A percentile compares a stretch with the other conserved stretches of the same genome.
phyloP scores from a whole-genome alignment of 2,113 vertebrate genomes.

The Aspidoscelis tigris region DNA sequence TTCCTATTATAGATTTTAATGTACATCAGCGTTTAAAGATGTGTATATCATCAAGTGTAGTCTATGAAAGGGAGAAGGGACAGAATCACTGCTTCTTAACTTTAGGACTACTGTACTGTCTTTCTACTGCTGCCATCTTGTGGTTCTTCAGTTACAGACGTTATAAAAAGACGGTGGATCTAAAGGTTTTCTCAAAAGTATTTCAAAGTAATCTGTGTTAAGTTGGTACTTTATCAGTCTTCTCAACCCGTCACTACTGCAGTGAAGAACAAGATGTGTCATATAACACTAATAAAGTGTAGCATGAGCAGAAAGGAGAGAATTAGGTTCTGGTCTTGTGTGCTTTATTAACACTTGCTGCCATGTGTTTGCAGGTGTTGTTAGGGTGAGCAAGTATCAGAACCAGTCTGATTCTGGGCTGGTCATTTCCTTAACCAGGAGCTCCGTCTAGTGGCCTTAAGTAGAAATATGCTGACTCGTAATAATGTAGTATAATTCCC shows the following conservation, averaged over 20 bases:
- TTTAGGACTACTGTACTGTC: constrained; percentile 26
- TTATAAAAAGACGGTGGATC: background rate
- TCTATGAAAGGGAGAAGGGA: background rate
- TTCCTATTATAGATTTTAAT: background rate
- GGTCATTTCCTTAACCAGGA: no score
- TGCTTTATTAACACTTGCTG: background rate
- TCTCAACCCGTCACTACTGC: background rate
- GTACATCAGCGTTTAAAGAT: background rate
- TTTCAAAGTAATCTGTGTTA: background rate
- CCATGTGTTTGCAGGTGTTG: no score
- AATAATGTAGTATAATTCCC: no score
- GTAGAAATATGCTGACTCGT: no score
- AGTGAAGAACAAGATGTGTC: background rate
- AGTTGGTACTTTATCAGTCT: background rate
- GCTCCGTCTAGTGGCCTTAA: no score
- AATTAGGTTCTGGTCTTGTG: background rate
- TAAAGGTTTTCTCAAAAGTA: background rate
- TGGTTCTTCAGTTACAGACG: constrained; percentile 39
- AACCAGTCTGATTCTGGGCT: no score
- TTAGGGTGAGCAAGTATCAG: no score
- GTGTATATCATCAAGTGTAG: background rate
- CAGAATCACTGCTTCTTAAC: background rate
- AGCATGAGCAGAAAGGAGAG: background rate
- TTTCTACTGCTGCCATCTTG: constrained; percentile 76
- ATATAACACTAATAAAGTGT: background rate